Conservation (phyloP, 1,140 invertebrate genomes). For the Metopolophium dirhodum region DNA sequence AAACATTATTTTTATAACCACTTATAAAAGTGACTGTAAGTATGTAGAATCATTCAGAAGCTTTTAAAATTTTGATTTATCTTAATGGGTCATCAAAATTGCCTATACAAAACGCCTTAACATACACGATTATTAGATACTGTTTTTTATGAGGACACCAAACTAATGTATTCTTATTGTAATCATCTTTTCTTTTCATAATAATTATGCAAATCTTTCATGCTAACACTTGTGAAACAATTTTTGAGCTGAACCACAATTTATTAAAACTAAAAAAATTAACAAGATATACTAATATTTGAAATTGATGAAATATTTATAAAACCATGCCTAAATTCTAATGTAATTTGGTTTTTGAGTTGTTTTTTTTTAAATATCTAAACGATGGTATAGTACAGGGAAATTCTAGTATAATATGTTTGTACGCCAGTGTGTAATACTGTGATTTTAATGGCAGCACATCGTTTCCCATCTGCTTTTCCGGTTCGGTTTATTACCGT, state of each 20-base stretch:
- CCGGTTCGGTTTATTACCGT: not conserved
- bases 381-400: not conserved
- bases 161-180: not conserved
- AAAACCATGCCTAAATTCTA: not conserved
- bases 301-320: not conserved
- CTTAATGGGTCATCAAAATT: not conserved
- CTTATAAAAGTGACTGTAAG: not conserved
- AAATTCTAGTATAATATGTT: not conserved
- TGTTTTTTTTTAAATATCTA: not conserved
- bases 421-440: not conserved
- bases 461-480: not conserved
- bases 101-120: not conserved
- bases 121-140: not conserved
- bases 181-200: not conserved
- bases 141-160: not conserved
- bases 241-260: not conserved
- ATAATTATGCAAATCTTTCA: not conserved
- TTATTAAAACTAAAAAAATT: not conserved
- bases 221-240: not conserved
- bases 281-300: not conserved
- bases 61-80: not conserved
- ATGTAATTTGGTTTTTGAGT: not conserved
- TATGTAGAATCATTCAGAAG: not conserved
- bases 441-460: not conserved
- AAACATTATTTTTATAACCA: not conserved